phyloP scores from a whole-genome alignment of 2,113 vertebrate genomes.

The Tychaedon coryphoeus region DNA sequence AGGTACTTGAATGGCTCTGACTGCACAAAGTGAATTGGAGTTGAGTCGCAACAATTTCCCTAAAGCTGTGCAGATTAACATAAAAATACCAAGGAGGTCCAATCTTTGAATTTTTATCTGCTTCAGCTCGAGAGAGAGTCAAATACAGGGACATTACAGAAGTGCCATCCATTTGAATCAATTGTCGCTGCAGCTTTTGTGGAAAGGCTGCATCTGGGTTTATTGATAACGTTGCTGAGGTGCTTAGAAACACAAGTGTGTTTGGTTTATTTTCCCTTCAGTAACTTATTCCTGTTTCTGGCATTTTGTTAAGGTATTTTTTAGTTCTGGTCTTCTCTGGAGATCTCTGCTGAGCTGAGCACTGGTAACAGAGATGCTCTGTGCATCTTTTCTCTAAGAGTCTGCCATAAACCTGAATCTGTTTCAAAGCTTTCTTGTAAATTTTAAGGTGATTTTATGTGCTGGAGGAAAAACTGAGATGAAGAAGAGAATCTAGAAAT shows the following conservation, averaged over 20 bases:
- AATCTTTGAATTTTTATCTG: conserved; percentile 46
- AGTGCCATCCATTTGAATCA: conserved; percentile 28
- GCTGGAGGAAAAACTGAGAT: background rate
- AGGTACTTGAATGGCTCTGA: conserved; percentile 15
- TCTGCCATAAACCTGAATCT: background rate
- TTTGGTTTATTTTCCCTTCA: background rate
- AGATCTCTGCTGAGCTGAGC: background rate
- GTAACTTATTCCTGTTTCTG: conserved; percentile 7
- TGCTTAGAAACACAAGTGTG: conserved; percentile 19
- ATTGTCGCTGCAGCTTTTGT: background rate
- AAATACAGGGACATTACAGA: background rate
- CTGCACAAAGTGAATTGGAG: background rate
- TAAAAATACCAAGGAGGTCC: conserved; percentile 23
- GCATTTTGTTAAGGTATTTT: background rate
- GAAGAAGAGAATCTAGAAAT: background rate
- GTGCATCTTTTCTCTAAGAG: background rate
- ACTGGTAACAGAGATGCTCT: background rate
- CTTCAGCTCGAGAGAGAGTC: conserved; percentile 9
- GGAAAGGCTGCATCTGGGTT: conserved; percentile 4
- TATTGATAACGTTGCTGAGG: conserved; percentile 17
- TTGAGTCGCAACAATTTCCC: conserved; percentile 6
- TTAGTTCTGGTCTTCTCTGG: background rate
- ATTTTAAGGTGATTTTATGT: background rate
- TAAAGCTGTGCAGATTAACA: conserved; percentile 37
- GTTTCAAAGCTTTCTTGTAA: background rate